Conservation (phyloP, 1,140 invertebrate species). For the Macrostomum lignano region DNA sequence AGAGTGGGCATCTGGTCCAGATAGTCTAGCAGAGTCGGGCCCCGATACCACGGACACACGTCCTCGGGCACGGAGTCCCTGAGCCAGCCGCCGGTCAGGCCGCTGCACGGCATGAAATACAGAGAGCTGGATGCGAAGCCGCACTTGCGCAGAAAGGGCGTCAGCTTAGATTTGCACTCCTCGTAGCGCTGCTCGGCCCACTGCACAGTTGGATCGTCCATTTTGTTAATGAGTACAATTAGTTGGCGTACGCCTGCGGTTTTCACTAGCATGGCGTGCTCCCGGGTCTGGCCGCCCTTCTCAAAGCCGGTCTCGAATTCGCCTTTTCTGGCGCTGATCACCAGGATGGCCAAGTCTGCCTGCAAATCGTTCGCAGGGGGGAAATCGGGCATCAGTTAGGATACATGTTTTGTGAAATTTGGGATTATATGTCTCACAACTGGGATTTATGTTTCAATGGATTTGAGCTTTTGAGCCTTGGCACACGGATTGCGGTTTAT, state of each 20-base stretch:
- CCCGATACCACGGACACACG: slow-evolving; percentile 63
- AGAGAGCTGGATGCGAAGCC: slow-evolving; percentile 86
- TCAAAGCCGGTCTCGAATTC: slow-evolving; percentile 99
- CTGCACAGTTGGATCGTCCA: slow-evolving; percentile 94
- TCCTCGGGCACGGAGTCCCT: slow-evolving; percentile 44
- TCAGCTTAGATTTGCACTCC: slow-evolving; percentile 61
- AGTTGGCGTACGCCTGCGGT: slow-evolving; percentile 92
- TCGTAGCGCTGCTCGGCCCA: slow-evolving; percentile 59
- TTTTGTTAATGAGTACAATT: slow-evolving; percentile 94
- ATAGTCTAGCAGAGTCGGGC: slow-evolving; percentile 34
- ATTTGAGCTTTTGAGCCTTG: too few species aligned
- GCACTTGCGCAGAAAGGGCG: slow-evolving; percentile 76
- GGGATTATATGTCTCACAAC: too few species aligned
- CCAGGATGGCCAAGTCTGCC: slow-evolving; percentile 54
- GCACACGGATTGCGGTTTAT: too few species aligned
- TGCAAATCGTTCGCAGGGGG: too few species aligned
- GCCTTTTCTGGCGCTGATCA: slow-evolving; percentile 91
- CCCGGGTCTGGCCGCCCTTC: slow-evolving; percentile 84
- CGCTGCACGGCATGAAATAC: slow-evolving; percentile 85
- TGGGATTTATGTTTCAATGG: too few species aligned
- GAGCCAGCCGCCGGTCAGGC: slow-evolving; percentile 66
- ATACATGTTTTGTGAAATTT: too few species aligned
- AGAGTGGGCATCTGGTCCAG: slow-evolving; percentile 70
- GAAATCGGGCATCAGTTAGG: too few species aligned
- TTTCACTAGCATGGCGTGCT: slow-evolving; percentile 97